Percentiles rank a stretch among this genome's conserved stretches.
Conservation (phyloP, 2,888 invertebrate species). For the Byasa hedistus region DNA sequence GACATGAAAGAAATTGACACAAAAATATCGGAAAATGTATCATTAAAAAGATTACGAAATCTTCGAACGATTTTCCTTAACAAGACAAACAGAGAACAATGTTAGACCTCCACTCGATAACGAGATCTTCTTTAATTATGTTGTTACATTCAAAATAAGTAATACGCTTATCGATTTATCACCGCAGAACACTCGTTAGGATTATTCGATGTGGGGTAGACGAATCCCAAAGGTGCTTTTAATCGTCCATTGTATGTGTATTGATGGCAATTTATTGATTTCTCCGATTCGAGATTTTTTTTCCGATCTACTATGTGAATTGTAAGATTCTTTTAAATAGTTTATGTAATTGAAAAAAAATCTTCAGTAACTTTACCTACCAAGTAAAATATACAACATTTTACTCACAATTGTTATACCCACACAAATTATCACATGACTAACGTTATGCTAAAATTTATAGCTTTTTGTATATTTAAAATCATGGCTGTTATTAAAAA, state of each 20-base stretch:
- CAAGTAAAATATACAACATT: too few relatives aligned
- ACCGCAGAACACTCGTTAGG: slow-evolving; percentile 1
- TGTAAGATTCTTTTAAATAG: background rate
- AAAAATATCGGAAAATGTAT: background rate
- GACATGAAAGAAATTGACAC: background rate
- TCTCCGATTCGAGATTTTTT: background rate
- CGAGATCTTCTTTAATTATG: background rate
- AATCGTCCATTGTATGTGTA: slow-evolving; percentile 15
- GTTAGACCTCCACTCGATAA: background rate
- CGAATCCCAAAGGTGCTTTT: slow-evolving; percentile 6
- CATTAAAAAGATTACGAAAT: background rate
- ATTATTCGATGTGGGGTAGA: slow-evolving; percentile 6
- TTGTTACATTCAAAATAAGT: background rate
- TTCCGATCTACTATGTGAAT: background rate
- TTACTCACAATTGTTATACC: too few relatives aligned
- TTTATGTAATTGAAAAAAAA: background rate
- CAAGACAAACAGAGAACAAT: background rate
- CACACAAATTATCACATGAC: too few relatives aligned
- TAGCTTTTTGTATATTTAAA: too few relatives aligned
- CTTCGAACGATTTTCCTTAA: background rate
- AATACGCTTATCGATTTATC: slow-evolving; percentile 18
- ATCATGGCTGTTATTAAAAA: too few relatives aligned
- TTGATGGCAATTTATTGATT: slow-evolving; percentile 10
- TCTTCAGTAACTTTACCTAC: too few relatives aligned
- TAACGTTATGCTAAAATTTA: too few relatives aligned